Conservation (phyloP, 2,113 vertebrate genomes). For the Cisticola juncidis region DNA sequence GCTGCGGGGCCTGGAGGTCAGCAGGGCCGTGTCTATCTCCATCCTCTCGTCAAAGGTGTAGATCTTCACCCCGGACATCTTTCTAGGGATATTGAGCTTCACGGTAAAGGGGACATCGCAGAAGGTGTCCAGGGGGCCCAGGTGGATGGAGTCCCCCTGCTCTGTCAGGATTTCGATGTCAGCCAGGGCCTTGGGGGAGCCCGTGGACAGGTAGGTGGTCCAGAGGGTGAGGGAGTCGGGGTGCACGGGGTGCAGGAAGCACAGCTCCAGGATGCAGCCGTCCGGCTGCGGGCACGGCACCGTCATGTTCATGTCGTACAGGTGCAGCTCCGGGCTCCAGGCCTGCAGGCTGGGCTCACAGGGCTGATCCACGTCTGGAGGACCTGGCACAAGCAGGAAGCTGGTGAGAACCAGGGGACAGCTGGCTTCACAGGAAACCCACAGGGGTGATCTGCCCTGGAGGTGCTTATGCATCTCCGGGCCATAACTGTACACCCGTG, state of each 20-base stretch:
- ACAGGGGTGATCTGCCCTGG: not conserved
- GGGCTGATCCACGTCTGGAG: conserved; percentile 91
- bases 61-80: conserved; percentile 83
- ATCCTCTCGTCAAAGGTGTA: conserved; percentile 92
- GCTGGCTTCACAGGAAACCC: not conserved
- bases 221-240: conserved; percentile 87
- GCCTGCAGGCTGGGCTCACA: conserved; percentile 94
- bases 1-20: conserved; percentile 83
- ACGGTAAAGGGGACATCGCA: conserved; percentile 91
- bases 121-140: conserved; percentile 86
- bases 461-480: not conserved
- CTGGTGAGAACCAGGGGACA: not conserved
- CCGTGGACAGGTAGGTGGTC: conserved; percentile 89
- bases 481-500: not conserved
- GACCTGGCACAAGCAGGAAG: conserved; percentile 68
- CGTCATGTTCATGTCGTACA: conserved; percentile 91
- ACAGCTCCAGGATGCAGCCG: conserved; percentile 89
- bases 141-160: conserved; percentile 76
- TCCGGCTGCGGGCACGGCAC: conserved; percentile 86
- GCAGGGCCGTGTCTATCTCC: conserved; percentile 90
- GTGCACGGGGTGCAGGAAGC: conserved; percentile 82
- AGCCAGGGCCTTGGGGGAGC: conserved; percentile 76
- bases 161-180: conserved; percentile 86
- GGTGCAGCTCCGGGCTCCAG: conserved; percentile 94
- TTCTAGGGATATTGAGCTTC: conserved; percentile 78